Evolutionary conservation across 2,888 invertebrate species (phyloP), one percentile per base, ranked within the genome.

Genomic region (Drosophila fungiperda): DNA sequence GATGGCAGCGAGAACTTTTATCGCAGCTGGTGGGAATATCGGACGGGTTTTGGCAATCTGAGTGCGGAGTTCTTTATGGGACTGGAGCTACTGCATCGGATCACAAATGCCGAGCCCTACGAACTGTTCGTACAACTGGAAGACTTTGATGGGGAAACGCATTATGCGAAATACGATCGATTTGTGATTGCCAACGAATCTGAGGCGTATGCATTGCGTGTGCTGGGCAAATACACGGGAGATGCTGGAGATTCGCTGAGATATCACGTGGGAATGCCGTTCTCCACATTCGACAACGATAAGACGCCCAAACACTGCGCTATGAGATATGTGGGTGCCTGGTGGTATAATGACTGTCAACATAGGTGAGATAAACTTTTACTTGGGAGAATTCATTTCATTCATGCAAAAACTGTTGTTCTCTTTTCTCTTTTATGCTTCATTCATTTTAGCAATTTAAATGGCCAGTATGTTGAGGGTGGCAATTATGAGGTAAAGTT

Each of bases 261-360:
- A 0, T 95, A 95, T 85, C 96, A 96, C 79, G 95, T 95, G 5
- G 95, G 95, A 0, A 95, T 94, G 88, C 95, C 95, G 84, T 96
- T 96, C 84, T 95, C 95, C 0, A 95, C 96, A 0, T 93, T 93
- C 54, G 96, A 96, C 87, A 91, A 94, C 45, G 96, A 96, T 89
- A 95, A 95, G 95, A 96, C 83, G 35, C 26, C 33, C 93, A 94
- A 95, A 93, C 93, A 94, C 45, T 96, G 96, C 90, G 95, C 96
- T 0, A 90, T 93, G 33, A 94, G 94, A 55, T 96, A 95, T 81
- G 94, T 94, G 2, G 96, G 96, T 0, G 96, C 95, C 8, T 96
- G 96, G 96, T 96, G 96, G 96, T 96, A 96, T 89, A 95, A 95
- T 80, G 94, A 94, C 54, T 96, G 96, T 81, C 95, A 96, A 73